These are phyloP conservation scores for Axinella damicornis DNA, from an alignment of 37 sponge, comb jelly and placozoan species.

Conservation along the genomic window DNA sequence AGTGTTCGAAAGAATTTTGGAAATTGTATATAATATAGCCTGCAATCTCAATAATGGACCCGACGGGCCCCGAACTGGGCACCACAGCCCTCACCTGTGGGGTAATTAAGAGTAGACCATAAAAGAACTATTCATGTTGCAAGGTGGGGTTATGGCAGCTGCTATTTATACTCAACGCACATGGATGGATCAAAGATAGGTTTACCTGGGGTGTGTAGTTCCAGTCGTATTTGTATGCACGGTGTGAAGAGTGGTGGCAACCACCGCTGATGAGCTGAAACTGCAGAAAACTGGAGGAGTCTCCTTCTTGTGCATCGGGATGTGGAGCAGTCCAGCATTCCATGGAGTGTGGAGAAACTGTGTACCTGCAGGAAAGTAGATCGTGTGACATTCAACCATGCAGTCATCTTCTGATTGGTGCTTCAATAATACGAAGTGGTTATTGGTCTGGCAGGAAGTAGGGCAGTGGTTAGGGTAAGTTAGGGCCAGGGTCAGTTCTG, in stretches of 20 bases:
- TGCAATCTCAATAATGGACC: conserved; percentile 48
- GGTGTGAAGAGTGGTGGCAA: background rate
- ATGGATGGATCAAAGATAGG: too few relatives aligned
- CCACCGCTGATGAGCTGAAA: conserved; percentile 14
- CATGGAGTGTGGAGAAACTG: conserved; percentile 6
- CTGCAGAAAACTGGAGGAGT: background rate
- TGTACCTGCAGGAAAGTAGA: conserved; percentile 31
- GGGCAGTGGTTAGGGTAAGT: too few relatives aligned
- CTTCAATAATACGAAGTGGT: too few relatives aligned
- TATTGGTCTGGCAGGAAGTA: too few relatives aligned
- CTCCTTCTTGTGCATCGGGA: conserved; percentile 47
- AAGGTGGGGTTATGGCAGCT: too few relatives aligned
- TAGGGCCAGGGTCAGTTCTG: too few relatives aligned
- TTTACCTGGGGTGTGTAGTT: conserved; percentile 53
- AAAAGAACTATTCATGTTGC: too few relatives aligned
- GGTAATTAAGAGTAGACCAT: background rate
- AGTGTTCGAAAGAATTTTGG: background rate
- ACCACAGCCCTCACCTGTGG: conserved; percentile 22
- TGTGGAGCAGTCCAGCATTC: conserved; percentile 53
- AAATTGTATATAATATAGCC: conserved; percentile 35
- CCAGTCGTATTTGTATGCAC: conserved; percentile 39
- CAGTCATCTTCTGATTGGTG: too few relatives aligned
- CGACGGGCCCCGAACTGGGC: conserved; percentile 51
- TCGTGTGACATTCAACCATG: background rate
- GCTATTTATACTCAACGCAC: too few relatives aligned